Percentiles rank a stretch among this genome's conserved stretches.
Conservation (phyloP, 2,797 vertebrate genomes). For the Phrynocephalus forsythii region DNA sequence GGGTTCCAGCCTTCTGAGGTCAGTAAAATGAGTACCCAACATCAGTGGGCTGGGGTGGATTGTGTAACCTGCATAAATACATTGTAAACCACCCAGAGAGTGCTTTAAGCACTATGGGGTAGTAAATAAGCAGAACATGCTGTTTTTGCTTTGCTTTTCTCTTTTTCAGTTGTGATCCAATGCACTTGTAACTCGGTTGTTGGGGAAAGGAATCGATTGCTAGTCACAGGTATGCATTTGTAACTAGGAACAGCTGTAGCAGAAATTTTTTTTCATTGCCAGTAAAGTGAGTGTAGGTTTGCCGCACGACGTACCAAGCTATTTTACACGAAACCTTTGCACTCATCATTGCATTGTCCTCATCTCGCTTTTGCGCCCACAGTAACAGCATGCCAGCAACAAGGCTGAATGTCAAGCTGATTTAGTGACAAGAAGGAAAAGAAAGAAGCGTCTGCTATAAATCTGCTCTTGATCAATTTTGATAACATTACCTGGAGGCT, state of each 20-base stretch:
- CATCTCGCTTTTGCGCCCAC: neutral
- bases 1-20: no score
- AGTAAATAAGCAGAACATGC: no score
- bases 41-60: no score
- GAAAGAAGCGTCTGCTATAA: constrained; percentile 1
- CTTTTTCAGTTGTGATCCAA: neutral
- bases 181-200: neutral
- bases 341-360: neutral
- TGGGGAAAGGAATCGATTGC: neutral
- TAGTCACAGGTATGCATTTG: neutral
- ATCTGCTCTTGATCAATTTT: constrained; percentile 35
- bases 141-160: neutral
- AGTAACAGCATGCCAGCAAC: neutral
- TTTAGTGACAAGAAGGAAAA: constrained; percentile 4
- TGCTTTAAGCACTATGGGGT: no score
- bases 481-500: constrained; percentile 26
- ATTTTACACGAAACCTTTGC: neutral
- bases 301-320: neutral
- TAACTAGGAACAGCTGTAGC: neutral
- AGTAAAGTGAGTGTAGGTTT: neutral
- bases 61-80: no score
- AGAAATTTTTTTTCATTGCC: neutral
- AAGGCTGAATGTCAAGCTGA: constrained; percentile 11
- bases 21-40: no score
- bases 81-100: no score